Evolutionary conservation across 2,113 vertebrate genomes (phyloP).

Genomic region (Trachemys scripta): DNA sequence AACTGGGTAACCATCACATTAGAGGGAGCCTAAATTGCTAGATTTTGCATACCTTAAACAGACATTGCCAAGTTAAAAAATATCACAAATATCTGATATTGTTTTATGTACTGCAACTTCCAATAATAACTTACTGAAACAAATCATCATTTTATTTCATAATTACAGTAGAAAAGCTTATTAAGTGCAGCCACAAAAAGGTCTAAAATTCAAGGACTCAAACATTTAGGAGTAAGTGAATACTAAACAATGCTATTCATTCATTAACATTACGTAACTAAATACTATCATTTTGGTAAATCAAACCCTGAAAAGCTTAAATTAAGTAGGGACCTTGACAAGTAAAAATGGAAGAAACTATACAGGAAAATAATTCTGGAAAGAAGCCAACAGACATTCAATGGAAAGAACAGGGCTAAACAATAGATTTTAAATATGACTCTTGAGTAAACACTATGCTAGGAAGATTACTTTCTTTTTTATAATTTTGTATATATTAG

Average conservation of each 20-base stretch:
- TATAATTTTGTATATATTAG: background rate
- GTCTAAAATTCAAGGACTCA: background rate
- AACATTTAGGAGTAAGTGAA: background rate
- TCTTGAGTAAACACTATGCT: background rate
- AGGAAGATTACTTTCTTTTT: background rate
- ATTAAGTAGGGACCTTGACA: background rate
- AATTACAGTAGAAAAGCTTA: background rate
- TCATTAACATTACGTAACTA: background rate
- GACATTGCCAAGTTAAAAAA: background rate
- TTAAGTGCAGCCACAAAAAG: background rate
- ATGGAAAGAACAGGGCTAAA: background rate
- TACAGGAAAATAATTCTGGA: background rate
- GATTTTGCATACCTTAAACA: background rate
- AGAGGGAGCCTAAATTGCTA: background rate
- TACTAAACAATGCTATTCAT: background rate
- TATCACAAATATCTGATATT: fast-evolving
- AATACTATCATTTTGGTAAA: background rate
- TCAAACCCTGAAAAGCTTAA: background rate
- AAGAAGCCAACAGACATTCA: background rate
- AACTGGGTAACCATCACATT: background rate
- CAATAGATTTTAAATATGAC: background rate
- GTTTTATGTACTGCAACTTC: background rate
- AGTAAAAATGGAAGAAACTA: background rate
- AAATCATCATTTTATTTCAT: background rate
- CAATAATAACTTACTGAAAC: background rate